Conservation (phyloP, 2,888 invertebrate species). For the Drosophila kuntzei region DNA sequence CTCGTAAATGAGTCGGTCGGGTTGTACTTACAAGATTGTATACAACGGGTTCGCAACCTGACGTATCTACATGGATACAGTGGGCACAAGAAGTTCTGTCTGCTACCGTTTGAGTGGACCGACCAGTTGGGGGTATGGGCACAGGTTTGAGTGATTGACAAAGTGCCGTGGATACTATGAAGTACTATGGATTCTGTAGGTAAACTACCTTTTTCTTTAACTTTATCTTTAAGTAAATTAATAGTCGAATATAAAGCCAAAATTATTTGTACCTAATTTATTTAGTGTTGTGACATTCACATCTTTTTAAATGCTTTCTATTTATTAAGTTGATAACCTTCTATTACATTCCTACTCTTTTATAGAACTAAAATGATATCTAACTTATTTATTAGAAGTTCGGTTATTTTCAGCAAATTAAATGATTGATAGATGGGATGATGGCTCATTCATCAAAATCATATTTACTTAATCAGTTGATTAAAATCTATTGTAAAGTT, state of each 20-base stretch:
- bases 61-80: slow-evolving; percentile 10
- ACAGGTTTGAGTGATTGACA: slow-evolving; percentile 39
- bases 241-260: too few relatives aligned
- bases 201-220: too few relatives aligned
- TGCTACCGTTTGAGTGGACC: slow-evolving; percentile 42
- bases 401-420: too few relatives aligned
- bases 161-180: slow-evolving; percentile 21
- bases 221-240: too few relatives aligned
- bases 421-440: too few relatives aligned
- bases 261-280: too few relatives aligned
- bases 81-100: slow-evolving; percentile 12
- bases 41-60: slow-evolving; percentile 41
- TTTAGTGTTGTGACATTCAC: too few relatives aligned
- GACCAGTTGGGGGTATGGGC: background rate
- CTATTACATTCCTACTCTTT: too few relatives aligned
- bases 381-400: too few relatives aligned
- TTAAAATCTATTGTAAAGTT: background rate
- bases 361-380: too few relatives aligned
- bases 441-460: background rate
- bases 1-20: slow-evolving; percentile 22
- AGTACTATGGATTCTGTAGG: background rate
- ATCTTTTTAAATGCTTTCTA: too few relatives aligned
- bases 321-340: too few relatives aligned
- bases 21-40: slow-evolving; percentile 45
- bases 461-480: background rate